These are phyloP conservation scores for Dugesia japonica DNA, from an alignment of 2,888 invertebrate species.

Conservation along the genomic window DNA sequence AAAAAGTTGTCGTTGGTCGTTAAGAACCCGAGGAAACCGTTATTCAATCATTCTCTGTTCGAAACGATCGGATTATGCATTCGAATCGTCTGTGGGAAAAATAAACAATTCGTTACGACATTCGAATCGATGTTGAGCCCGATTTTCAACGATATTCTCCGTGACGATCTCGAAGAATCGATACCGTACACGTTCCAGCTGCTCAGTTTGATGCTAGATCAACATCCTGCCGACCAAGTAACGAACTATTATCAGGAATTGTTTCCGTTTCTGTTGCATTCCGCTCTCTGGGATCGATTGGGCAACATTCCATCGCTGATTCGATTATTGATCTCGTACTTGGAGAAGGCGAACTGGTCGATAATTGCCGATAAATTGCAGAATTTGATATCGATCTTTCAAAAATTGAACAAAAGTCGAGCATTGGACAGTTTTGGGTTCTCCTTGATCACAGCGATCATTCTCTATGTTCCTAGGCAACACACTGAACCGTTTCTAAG, in stretches of 20 bases:
- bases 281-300: constrained; percentile 75
- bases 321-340: constrained; percentile 70
- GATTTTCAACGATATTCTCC: constrained; percentile 78
- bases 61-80: constrained; percentile 68
- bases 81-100: constrained; percentile 60
- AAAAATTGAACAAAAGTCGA: constrained; percentile 84
- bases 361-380: constrained; percentile 55
- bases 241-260: constrained; percentile 73
- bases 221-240: constrained; percentile 39
- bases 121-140: constrained; percentile 85
- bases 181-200: constrained; percentile 60
- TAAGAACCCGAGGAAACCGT: constrained; percentile 77
- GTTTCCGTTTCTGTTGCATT: constrained; percentile 72
- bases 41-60: constrained; percentile 93
- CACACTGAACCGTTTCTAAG: constrained; percentile 63
- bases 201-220: constrained; percentile 69
- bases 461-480: constrained; percentile 66
- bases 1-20: constrained; percentile 65
- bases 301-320: constrained; percentile 85
- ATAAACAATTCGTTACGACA: constrained; percentile 62
- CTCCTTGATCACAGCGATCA: constrained; percentile 67
- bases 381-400: constrained; percentile 70
- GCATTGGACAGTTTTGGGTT: constrained; percentile 89
- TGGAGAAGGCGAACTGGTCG: constrained; percentile 42
- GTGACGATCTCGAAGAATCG: constrained; percentile 58